These are phyloP conservation scores for Ammodytes marinus DNA, from an alignment of 2,113 vertebrate species.

Conservation along the genomic window DNA sequence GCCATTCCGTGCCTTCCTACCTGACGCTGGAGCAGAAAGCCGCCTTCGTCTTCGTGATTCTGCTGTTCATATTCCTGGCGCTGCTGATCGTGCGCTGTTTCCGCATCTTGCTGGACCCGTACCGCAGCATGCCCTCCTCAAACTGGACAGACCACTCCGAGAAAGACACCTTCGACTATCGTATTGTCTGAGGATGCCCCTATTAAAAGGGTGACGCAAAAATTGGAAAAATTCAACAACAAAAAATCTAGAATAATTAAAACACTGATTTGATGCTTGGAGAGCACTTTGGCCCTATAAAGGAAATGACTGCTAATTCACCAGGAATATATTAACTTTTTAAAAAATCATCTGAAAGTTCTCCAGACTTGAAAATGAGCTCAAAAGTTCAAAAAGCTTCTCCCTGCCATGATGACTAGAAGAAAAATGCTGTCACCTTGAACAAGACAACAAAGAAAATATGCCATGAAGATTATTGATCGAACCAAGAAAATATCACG, in stretches of 20 bases:
- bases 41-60: constrained; percentile 87
- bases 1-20: constrained; percentile 81
- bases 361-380: constrained; percentile 14
- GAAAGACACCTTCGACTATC: constrained; percentile 89
- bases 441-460: constrained; percentile 29
- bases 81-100: constrained; percentile 90
- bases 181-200: constrained; percentile 82
- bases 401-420: constrained; percentile 70
- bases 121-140: constrained; percentile 90
- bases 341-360: constrained; percentile 26
- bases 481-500: background rate
- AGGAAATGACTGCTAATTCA: constrained; percentile 58
- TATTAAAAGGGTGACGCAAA: background rate
- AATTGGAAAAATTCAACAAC: background rate
- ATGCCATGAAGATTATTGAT: constrained; percentile 36
- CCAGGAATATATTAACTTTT: constrained; percentile 30
- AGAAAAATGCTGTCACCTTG: constrained; percentile 25
- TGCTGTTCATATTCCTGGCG: constrained; percentile 90
- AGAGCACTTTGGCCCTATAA: constrained; percentile 21
- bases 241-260: background rate
- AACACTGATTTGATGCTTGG: constrained; percentile 22
- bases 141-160: constrained; percentile 91
- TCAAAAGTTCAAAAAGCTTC: constrained; percentile 61
- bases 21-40: constrained; percentile 89
- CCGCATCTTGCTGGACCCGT: constrained; percentile 89